A percentile compares a stretch with the other conserved stretches of the same genome.
phyloP scores from a whole-genome alignment of 2,888 invertebrate genomes.

The Ectemnius continuus region DNA sequence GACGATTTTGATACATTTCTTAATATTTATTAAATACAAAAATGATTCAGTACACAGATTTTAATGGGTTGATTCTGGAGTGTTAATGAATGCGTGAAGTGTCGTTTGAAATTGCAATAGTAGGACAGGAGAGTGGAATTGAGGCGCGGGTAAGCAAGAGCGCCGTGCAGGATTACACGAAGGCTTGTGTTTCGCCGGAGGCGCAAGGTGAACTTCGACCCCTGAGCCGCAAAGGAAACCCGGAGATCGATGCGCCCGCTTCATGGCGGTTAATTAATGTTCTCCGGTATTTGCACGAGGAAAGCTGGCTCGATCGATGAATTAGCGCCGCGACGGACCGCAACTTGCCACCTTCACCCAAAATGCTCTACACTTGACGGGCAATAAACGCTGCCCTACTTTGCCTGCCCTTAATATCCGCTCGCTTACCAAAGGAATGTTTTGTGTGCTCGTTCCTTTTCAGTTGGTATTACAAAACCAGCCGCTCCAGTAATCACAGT shows the following conservation, averaged over 20 bases:
- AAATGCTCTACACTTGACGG: conserved; percentile 30
- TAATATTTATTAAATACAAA: too few species aligned
- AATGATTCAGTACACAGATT: too few species aligned
- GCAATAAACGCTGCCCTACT: conserved; percentile 9
- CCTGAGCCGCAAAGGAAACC: conserved; percentile 31
- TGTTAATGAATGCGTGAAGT: too few species aligned
- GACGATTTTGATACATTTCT: too few species aligned
- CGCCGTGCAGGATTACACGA: not conserved
- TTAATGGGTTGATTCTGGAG: too few species aligned
- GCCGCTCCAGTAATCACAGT: too few species aligned
- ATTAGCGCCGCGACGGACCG: conserved; percentile 29
- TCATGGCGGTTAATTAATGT: conserved; percentile 40
- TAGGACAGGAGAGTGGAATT: not conserved
- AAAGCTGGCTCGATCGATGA: conserved; percentile 35
- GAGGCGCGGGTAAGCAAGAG: not conserved
- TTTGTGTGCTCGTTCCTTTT: too few species aligned
- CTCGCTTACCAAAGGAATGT: too few species aligned
- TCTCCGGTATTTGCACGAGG: conserved; percentile 42
- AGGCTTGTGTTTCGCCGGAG: not conserved
- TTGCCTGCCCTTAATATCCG: too few species aligned
- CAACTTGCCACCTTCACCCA: conserved; percentile 21
- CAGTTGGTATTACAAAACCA: too few species aligned
- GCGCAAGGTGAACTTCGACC: conserved; percentile 14
- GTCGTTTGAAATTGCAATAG: too few species aligned
- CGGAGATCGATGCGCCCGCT: conserved; percentile 40